Evolutionary conservation across 2,888 invertebrate species (phyloP).

Genomic region (Crepidodera aurea): DNA sequence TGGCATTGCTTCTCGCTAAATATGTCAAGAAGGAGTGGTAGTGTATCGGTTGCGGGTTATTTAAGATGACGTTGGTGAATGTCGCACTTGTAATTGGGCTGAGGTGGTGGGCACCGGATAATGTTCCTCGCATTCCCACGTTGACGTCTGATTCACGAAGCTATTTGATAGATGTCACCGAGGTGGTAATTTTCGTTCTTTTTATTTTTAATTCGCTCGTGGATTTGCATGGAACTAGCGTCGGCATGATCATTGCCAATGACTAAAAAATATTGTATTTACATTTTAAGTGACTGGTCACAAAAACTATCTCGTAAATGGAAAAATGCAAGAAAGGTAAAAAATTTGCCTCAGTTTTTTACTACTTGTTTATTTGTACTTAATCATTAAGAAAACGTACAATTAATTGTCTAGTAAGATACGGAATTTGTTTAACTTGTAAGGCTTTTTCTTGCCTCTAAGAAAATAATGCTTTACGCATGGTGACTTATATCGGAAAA

Average conservation of each 20-base stretch:
- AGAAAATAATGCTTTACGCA: no score
- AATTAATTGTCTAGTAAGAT: no score
- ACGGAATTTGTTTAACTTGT: no score
- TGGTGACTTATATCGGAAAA: no score
- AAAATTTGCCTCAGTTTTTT: no score
- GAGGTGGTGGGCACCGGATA: slow-evolving; percentile 54
- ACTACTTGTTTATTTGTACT: no score
- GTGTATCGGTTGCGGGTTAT: slow-evolving; percentile 50
- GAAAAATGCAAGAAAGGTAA: no score
- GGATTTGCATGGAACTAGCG: slow-evolving; percentile 7
- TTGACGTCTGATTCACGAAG: slow-evolving; percentile 27
- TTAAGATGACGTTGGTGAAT: slow-evolving; percentile 54
- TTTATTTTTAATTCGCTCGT: background rate
- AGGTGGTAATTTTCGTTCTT: slow-evolving; percentile 3
- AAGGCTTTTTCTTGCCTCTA: no score
- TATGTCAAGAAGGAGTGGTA: slow-evolving; percentile 46
- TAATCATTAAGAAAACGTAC: no score
- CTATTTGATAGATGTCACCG: slow-evolving; percentile 24
- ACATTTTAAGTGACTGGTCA: background rate
- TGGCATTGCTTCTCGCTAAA: slow-evolving; percentile 18
- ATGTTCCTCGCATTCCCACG: slow-evolving; percentile 48
- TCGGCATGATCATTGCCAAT: background rate
- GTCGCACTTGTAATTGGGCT: slow-evolving; percentile 56
- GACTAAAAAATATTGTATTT: background rate
- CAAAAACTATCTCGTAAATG: no score